Evolutionary conservation across 2,113 vertebrate species (phyloP).

Genomic region (Chloropsis hardwickii): DNA sequence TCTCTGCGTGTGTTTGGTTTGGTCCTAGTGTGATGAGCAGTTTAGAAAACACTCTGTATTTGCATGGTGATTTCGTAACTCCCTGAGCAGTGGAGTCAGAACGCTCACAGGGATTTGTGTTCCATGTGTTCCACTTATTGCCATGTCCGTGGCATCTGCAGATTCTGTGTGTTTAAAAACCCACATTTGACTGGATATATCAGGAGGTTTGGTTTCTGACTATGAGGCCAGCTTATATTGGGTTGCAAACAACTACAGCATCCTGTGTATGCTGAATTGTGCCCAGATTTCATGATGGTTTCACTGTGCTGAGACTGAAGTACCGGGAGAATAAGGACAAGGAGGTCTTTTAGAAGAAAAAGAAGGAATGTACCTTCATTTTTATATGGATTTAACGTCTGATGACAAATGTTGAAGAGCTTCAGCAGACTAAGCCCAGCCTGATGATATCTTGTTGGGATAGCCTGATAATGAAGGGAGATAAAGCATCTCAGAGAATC

Average conservation of each 20-base stretch:
- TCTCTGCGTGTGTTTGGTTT: background rate
- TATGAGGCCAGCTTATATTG: accelerated
- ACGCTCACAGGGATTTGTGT: accelerated
- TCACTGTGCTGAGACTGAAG: background rate
- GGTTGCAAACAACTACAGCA: background rate
- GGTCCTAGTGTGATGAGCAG: background rate
- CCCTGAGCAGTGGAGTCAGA: background rate
- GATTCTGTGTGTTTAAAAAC: background rate
- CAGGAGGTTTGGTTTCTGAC: background rate
- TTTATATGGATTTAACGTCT: background rate
- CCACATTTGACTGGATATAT: background rate
- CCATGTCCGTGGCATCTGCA: background rate
- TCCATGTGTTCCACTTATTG: background rate
- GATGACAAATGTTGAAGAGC: background rate
- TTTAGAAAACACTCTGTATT: background rate
- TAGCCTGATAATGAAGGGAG: background rate
- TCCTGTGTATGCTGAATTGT: accelerated
- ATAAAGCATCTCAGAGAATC: background rate
- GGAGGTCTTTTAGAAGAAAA: background rate
- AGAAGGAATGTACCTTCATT: background rate
- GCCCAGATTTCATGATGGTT: background rate
- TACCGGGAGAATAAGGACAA: background rate
- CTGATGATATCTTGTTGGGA: background rate
- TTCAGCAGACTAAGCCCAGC: background rate
- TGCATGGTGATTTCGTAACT: background rate